Percentiles rank a stretch among this genome's conserved stretches.
Evolutionary conservation across 2,113 vertebrate genomes (phyloP).

Genomic region (Toxostoma redivivum): DNA sequence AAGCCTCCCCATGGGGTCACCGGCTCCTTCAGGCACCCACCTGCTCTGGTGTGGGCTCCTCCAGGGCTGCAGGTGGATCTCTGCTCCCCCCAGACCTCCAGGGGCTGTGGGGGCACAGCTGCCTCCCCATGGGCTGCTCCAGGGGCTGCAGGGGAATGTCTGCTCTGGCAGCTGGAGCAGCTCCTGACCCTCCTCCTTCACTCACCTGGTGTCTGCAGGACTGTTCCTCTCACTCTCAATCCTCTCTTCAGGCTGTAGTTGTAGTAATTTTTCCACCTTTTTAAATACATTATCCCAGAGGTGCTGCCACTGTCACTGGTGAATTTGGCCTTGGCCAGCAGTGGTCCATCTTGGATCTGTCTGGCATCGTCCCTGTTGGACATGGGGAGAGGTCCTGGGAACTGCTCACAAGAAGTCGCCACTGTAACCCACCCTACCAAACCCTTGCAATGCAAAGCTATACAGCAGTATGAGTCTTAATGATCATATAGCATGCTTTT

Average conservation of each 20-base stretch:
- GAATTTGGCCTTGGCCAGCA: neutral
- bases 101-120: neutral
- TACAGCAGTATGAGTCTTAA: neutral
- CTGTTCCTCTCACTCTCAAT: neutral
- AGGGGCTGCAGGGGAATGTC: neutral
- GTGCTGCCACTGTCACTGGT: neutral
- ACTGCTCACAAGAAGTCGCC: neutral
- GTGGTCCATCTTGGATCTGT: neutral
- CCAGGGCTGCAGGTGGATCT: neutral
- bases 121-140: neutral
- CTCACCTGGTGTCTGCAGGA: neutral
- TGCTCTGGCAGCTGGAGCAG: neutral
- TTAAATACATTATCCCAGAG: neutral
- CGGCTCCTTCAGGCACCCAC: no score
- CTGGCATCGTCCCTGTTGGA: neutral
- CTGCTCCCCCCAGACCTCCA: neutral
- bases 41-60: no score
- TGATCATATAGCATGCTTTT: neutral
- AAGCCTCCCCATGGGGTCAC: fast-evolving
- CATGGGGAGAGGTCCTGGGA: neutral
- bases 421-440: neutral
- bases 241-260: neutral
- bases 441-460: neutral
- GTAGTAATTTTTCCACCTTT: neutral
- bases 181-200: neutral